Evolutionary conservation across 2,797 vertebrate species (phyloP), one percentile per base, ranked within the genome.

Genomic region (Tadarida brasiliensis): DNA sequence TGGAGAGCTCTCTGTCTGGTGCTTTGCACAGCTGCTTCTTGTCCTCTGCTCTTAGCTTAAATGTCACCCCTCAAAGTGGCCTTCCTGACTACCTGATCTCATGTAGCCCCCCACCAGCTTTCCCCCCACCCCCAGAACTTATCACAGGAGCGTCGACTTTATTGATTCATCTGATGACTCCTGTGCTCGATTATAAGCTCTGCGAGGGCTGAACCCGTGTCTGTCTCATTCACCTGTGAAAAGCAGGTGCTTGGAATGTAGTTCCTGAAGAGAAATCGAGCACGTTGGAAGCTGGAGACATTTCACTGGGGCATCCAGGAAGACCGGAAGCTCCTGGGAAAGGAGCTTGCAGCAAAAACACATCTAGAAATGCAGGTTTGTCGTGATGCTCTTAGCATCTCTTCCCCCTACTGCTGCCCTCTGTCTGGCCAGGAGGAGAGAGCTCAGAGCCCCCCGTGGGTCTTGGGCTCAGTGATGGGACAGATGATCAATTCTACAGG

Each of bases 171-270:
- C 14, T 3, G 9, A 16, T 51, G 3, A 22, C 14, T 35, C 35
- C 28, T 39, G 73, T 19, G 35, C 56, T 61, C 3, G 1, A 11
- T 15, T 17, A 1, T 44, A 67, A 0, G 2, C 33, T 78, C 24
- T n/a, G 5, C 0, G 30, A 51, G 44, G 39, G 39, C 22, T n/a
- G 61, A 26, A 22, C 19, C 24, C 2, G 0, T 2, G 0, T 19
- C 54, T n/a, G 12, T 15, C 83, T 22, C 33, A 24, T 8, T 63
- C 14, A 19, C 22, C 22, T n/a, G 30, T 0, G 1, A 49, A n/a
- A 17, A 54, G 39, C 24, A 11, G 49, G 15, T 16, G 5, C 9
- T 47, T 35, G 47, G 49, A 49, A 49, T 0, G 0, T 5, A 26
- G 59, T n/a, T 33, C 8, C 8, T 47, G 10, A 68, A 49, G 51